A percentile compares a stretch with the other conserved stretches of the same genome.
phyloP scores from a whole-genome alignment of 1,140 invertebrate species.

The Heliconius hewitsoni region DNA sequence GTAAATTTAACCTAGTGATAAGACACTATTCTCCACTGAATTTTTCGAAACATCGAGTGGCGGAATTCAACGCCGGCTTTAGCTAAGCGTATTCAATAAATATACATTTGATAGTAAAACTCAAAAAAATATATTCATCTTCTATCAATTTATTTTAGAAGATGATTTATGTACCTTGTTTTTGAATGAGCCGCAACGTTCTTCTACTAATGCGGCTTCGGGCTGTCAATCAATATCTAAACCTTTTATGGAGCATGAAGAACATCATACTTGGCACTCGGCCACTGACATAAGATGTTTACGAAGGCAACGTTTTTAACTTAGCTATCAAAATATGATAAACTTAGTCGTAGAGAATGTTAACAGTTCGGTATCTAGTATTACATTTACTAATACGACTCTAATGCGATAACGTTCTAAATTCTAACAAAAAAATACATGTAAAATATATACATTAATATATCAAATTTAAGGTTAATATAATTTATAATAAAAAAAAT shows the following conservation, averaged over 20 bases:
- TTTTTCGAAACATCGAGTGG: too few species aligned
- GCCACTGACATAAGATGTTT: neutral
- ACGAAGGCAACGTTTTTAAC: neutral
- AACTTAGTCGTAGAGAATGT: neutral
- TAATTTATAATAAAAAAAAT: neutral
- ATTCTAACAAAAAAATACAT: too few species aligned
- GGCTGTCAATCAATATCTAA: conserved; percentile 5
- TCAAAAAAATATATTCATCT: neutral
- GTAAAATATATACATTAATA: neutral
- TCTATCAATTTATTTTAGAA: neutral
- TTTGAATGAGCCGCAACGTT: neutral
- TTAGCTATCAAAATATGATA: neutral
- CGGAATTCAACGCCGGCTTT: too few species aligned
- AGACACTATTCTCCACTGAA: too few species aligned
- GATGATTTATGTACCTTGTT: neutral
- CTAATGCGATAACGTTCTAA: too few species aligned
- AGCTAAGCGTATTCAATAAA: too few species aligned
- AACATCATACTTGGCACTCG: conserved; percentile 4
- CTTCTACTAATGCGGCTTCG: neutral
- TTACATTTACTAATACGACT: neutral
- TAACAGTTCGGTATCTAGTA: too few species aligned
- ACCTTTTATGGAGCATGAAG: conserved; percentile 11
- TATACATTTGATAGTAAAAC: neutral
- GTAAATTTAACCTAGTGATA: too few species aligned
- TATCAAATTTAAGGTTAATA: neutral